A percentile compares a stretch with the other conserved stretches of the same genome.
phyloP scores from a whole-genome alignment of 2,797 vertebrate species.

The Cheirogaleus major region DNA sequence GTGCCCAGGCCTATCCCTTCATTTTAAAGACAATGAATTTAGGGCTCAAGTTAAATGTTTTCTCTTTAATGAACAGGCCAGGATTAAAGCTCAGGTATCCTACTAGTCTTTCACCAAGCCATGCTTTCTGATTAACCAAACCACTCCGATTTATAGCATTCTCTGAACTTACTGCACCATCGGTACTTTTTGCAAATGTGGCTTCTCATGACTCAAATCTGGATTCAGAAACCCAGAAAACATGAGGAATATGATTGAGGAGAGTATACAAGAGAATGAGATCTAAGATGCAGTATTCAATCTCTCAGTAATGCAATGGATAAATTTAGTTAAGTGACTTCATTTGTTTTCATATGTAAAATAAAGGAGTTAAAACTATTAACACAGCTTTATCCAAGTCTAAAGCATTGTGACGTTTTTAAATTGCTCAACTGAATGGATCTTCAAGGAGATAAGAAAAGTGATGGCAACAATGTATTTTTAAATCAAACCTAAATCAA shows the following conservation, averaged over 20 bases:
- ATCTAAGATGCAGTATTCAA: background rate
- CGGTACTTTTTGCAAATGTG: background rate
- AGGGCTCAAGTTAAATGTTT: background rate
- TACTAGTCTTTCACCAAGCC: background rate
- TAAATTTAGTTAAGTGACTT: conserved; percentile 6
- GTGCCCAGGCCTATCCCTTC: background rate
- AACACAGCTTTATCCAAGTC: background rate
- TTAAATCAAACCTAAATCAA: background rate
- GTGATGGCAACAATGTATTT: background rate
- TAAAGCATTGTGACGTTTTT: background rate
- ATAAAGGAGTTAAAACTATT: conserved; percentile 14
- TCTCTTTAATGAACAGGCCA: background rate
- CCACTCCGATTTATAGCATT: background rate
- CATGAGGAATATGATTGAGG: background rate
- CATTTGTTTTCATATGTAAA: background rate
- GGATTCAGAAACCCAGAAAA: background rate
- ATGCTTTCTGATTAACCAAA: background rate
- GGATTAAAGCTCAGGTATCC: background rate
- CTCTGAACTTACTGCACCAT: background rate
- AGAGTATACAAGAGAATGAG: background rate
- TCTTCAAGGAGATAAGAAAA: conserved; percentile 19
- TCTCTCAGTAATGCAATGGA: background rate
- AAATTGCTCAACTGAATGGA: background rate
- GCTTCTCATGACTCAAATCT: background rate
- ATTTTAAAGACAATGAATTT: conserved; percentile 58